Percentiles rank a stretch among this genome's conserved stretches.
Conservation (phyloP, 2,113 vertebrate genomes). For the Oostethus manadensis region DNA sequence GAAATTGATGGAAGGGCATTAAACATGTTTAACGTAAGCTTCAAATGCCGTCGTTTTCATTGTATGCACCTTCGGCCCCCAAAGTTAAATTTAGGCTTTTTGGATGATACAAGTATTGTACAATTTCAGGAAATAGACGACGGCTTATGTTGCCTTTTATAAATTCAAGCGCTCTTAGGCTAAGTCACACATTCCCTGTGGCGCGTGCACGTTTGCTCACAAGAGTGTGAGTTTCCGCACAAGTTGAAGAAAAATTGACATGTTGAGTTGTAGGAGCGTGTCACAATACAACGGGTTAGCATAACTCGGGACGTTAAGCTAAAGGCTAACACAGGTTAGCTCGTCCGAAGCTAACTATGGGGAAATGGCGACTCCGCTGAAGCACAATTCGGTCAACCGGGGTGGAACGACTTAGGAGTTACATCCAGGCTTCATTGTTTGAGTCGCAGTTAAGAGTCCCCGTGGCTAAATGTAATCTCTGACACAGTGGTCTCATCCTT, state of each 20-base stretch:
- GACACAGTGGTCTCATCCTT: too few relatives aligned
- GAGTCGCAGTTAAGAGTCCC: not conserved
- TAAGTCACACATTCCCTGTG: not conserved
- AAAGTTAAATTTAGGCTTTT: slow-evolving; percentile 36
- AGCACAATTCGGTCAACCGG: slow-evolving; percentile 17
- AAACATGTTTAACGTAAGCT: too few relatives aligned
- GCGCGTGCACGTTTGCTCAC: too few relatives aligned
- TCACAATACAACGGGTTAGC: slow-evolving; percentile 29
- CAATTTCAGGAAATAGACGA: slow-evolving; percentile 66
- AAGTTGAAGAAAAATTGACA: slow-evolving; percentile 6
- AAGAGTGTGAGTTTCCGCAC: not conserved
- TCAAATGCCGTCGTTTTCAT: slow-evolving; percentile 1
- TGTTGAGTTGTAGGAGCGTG: slow-evolving; percentile 30
- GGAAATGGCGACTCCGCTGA: slow-evolving; percentile 20
- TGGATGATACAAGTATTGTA: slow-evolving; percentile 31
- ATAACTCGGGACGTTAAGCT: slow-evolving; percentile 27
- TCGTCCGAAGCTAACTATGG: slow-evolving; percentile 6
- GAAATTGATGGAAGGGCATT: too few relatives aligned
- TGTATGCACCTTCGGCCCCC: slow-evolving; percentile 21
- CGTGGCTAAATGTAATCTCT: too few relatives aligned
- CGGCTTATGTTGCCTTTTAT: slow-evolving; percentile 39
- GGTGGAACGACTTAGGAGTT: not conserved
- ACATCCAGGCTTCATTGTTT: not conserved
- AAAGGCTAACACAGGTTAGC: slow-evolving; percentile 46
- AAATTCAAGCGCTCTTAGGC: not conserved